Evolutionary conservation across 2,797 vertebrate genomes (phyloP).

Genomic region (Enteromius thamalakanensis): DNA sequence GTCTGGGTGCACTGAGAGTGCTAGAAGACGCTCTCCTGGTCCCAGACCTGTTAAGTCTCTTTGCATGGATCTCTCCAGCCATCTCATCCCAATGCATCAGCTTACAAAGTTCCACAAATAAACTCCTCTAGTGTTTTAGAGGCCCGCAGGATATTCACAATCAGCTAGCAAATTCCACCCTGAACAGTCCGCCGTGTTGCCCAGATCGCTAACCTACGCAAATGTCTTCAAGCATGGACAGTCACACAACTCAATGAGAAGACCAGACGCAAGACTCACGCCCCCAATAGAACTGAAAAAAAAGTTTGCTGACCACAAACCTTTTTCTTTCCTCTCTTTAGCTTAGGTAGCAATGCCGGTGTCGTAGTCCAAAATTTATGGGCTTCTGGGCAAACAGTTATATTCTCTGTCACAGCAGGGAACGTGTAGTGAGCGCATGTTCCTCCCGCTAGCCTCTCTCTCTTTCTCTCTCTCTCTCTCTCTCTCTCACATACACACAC

Average conservation of each 20-base stretch:
- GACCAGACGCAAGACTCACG: not conserved
- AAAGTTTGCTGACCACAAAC: not conserved
- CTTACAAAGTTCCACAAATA: not conserved
- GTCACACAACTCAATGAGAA: not conserved
- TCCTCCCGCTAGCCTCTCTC: constrained; percentile 28
- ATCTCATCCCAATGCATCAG: constrained; percentile 57
- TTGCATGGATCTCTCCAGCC: constrained; percentile 70
- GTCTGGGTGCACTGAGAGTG: constrained; percentile 53
- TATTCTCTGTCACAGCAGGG: constrained; percentile 31
- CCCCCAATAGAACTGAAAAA: not conserved
- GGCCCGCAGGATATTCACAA: not conserved
- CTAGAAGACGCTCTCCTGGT: constrained; percentile 52
- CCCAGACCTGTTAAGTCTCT: constrained; percentile 63
- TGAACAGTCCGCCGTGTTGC: not conserved
- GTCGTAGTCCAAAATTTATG: constrained; percentile 21
- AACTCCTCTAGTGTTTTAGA: not conserved
- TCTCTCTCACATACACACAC: not conserved
- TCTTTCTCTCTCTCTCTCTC: constrained; percentile 21
- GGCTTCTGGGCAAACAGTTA: constrained; percentile 21
- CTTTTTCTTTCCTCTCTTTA: constrained; percentile 4
- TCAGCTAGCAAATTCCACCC: not conserved
- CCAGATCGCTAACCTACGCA: not conserved
- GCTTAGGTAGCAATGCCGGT: not conserved
- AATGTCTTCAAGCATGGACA: not conserved
- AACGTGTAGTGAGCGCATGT: constrained; percentile 46